Base-by-base conservation (phyloP, 2,888 invertebrate genomes). In the Drosophila monieri region DNA sequence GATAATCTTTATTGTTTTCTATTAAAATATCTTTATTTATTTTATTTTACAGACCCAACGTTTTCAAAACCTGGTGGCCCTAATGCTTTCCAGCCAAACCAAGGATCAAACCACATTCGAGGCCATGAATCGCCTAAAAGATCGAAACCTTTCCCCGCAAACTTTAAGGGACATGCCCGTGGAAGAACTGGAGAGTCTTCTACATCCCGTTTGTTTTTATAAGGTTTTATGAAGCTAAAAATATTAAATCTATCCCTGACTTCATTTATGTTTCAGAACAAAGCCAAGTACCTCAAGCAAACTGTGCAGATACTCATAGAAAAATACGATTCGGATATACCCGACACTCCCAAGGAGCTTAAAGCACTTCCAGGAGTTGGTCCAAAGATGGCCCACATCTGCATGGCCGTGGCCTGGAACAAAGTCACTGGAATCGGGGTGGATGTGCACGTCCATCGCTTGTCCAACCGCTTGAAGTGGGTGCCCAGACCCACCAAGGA, bases 31-130 rank as follows among this genome's bases (percentile, higher is more conserved):
- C n/a, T n/a, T n/a, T n/a, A n/a, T n/a, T 3, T 9, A 27, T 27
- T 27, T 27, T 35, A 1, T 1, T 54, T 89, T 90, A 46, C 85
- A 97, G 97, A 95, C 95, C 0, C 94, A 94, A 84, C 93, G 99
- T 58, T 99, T 96, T 90, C 99, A 99, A 89, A 94, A 95, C 12
- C 92, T 99, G 30, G 92, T 99, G 56, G 95, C 99, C 0, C 92
- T 99, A 46, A 98, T 99, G 98, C 92, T 99, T 9, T 99, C 99
- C 35, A 98, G 98, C 90, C 99, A 99, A 92, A 99, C 99, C 0
- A 98, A 97, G 90, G 99, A 99, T 92, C 95, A 97, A 73, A 85
- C 88, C 1, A 92, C 91, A 0, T 95, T 95, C 92, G 96, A 95
- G 23, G 98, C 98, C 0, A 98, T 99, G 97, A 92, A 93, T 73